Evolutionary conservation across 2,888 invertebrate genomes (phyloP), one percentile per base, ranked within the genome.

Genomic region (Drosophila barbarae): DNA sequence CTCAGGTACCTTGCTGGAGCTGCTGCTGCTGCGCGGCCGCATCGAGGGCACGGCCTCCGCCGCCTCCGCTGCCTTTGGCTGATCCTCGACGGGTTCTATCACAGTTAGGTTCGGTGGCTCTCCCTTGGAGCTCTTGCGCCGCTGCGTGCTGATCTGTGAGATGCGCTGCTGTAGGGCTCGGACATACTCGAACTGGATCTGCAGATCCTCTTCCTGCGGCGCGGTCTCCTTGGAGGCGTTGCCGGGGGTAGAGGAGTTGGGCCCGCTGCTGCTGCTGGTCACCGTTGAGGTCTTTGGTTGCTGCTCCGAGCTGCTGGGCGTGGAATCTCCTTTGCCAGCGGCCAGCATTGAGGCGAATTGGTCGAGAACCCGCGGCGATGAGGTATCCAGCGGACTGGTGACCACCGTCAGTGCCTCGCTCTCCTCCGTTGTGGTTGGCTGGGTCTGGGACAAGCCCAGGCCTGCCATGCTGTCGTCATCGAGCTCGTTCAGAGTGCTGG

Each of bases 101-200:
- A 89, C 87, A 87, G 86, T 77, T 78, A 83, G n/a, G 28, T 36
- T 56, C n/a, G 55, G 55, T 30, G 55, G 63, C 69, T 89, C 88
- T 12, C 91, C 89, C 72, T 91, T 90, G 10, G 91, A 91, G 72
- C 90, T 90, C 73, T 91, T 90, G 55, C 91, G 90, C 1, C 91
- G 90, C 72, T 89, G 89, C 80, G 93, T 93, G 67, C 93, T 92
- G 74, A 94, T 94, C 76, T 94, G 93, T 3, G 93, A 91, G 55
- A 93, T 92, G 86, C 93, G 92, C 21, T 93, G 93, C 82, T 93
- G 93, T 35, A 94, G 85, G 46, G 93, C 90, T 60, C 93, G 92
- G 30, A 93, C 93, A 76, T 93, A 93, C 65, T 93, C 93, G 41
- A 84, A 77, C 50, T 82, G 84, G 41, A 74, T 73, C 54, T 72